phyloP scores from a whole-genome alignment of 2,888 invertebrate species.

The Phasia obesa region DNA sequence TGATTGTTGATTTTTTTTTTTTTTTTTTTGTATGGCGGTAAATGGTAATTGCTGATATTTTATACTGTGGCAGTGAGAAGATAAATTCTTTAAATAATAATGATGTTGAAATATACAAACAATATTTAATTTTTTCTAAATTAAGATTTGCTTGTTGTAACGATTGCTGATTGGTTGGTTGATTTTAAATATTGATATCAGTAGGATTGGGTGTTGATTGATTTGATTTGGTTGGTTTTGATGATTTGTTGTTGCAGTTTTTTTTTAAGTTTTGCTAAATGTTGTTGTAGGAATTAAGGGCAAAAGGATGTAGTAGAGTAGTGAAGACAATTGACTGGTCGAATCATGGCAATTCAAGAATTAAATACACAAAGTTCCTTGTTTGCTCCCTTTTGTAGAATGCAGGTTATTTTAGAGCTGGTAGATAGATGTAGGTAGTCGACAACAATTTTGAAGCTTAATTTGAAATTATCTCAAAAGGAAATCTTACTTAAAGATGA shows the following conservation, averaged over 20 bases:
- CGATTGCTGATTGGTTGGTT: conserved; percentile 67
- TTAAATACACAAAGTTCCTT: conserved; percentile 26
- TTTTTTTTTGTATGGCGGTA: conserved; percentile 63
- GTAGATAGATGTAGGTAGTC: no score
- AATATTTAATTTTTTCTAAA: conserved; percentile 50
- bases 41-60: conserved; percentile 72
- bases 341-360: conserved; percentile 48
- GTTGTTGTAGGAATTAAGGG: conserved; percentile 65
- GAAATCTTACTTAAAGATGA: conserved; percentile 50
- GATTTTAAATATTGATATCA: conserved; percentile 43
- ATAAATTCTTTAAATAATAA: conserved; percentile 71
- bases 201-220: conserved; percentile 67
- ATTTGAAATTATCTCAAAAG: conserved; percentile 42
- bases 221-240: conserved; percentile 64
- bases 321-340: conserved; percentile 54
- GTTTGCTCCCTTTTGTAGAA: conserved; percentile 34
- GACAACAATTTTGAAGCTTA: conserved; percentile 29
- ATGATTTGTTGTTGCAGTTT: conserved; percentile 63
- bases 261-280: conserved; percentile 60
- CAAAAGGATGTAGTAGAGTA: conserved; percentile 60
- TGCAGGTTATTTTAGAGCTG: conserved; percentile 35
- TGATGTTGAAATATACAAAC: conserved; percentile 65
- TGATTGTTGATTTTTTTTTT: conserved; percentile 57
- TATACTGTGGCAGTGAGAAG: conserved; percentile 67
- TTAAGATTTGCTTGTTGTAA: conserved; percentile 62